phyloP scores from a whole-genome alignment of 2,888 invertebrate species.

The Drosophila recens region DNA sequence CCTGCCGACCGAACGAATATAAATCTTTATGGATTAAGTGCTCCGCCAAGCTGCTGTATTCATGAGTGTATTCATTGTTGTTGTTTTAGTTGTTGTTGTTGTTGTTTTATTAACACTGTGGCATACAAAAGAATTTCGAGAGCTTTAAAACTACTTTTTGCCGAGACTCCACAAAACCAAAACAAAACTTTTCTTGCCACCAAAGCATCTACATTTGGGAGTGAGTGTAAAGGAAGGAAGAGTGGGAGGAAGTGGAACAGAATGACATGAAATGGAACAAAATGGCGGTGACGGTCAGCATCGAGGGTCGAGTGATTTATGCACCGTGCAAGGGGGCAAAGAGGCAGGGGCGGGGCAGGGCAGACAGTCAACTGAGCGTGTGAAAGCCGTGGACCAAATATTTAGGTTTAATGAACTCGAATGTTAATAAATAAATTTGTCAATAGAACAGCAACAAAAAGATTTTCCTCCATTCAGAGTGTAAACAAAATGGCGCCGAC shows the following conservation, averaged over 20 bases:
- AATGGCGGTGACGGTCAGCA: conserved; percentile 50
- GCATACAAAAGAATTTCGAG: conserved; percentile 47
- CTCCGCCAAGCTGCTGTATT: conserved; percentile 21
- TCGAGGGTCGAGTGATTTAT: conserved; percentile 65
- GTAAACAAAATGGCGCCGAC: conserved; percentile 45
- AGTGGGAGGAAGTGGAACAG: neutral
- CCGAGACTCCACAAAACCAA: conserved; percentile 3
- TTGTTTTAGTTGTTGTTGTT: neutral
- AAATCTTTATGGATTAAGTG: conserved; percentile 73
- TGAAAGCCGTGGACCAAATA: conserved; percentile 57
- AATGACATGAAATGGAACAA: conserved; percentile 39
- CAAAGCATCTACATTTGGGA: conserved; percentile 1
- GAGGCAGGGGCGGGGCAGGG: no score
- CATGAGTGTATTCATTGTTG: conserved; percentile 11
- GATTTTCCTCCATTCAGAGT: conserved; percentile 42
- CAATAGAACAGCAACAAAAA: conserved; percentile 56
- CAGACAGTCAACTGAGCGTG: conserved; percentile 42
- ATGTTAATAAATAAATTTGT: conserved; percentile 80
- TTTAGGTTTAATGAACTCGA: conserved; percentile 77
- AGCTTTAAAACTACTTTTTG: conserved; percentile 69
- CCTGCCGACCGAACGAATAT: conserved; percentile 53
- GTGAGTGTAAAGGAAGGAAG: neutral
- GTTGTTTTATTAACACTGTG: conserved; percentile 11
- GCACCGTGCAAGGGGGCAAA: conserved; percentile 13
- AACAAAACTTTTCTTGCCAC: conserved; percentile 38